phyloP scores from a whole-genome alignment of 2,797 vertebrate species.

The Peromyscus attwateri region DNA sequence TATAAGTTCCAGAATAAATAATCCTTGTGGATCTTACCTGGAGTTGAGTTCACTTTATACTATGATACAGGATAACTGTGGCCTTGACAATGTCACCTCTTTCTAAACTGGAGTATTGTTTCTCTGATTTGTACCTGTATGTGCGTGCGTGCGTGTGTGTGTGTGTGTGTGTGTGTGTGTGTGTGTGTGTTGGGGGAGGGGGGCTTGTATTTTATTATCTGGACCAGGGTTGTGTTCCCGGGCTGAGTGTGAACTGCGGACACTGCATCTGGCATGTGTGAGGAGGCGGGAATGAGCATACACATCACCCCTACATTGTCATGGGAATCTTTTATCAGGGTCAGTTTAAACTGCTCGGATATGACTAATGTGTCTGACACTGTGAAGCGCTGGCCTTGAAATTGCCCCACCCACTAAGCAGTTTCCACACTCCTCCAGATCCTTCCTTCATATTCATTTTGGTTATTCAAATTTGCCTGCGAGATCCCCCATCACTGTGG shows the following conservation, averaged over 20 bases:
- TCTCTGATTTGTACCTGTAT: not conserved
- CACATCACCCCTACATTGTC: not conserved
- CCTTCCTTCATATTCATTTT: conserved; percentile 36
- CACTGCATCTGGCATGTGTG: not conserved
- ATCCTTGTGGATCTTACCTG: not conserved
- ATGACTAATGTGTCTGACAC: not conserved
- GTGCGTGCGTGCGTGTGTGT: not conserved
- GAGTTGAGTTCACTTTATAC: not conserved
- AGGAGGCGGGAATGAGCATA: not conserved
- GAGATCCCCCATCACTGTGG: not conserved
- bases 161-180: not conserved
- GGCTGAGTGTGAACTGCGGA: conserved; percentile 24
- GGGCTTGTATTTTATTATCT: conserved; percentile 13
- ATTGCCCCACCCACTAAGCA: not conserved
- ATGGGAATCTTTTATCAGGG: conserved; percentile 5
- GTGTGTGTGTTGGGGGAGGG: not conserved
- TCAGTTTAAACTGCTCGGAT: conserved; percentile 22
- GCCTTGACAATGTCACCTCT: conserved; percentile 1
- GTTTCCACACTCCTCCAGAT: not conserved
- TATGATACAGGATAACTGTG: not conserved
- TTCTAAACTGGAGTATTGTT: not conserved
- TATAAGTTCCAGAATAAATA: not conserved
- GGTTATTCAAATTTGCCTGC: conserved; percentile 17
- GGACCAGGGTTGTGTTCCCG: not conserved
- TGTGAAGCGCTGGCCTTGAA: conserved; percentile 9